Percentiles rank a stretch among this genome's conserved stretches.
These are phyloP conservation scores for Chydorus sphaericus DNA, from an alignment of 2,888 invertebrate genomes.

Conservation along the genomic window DNA sequence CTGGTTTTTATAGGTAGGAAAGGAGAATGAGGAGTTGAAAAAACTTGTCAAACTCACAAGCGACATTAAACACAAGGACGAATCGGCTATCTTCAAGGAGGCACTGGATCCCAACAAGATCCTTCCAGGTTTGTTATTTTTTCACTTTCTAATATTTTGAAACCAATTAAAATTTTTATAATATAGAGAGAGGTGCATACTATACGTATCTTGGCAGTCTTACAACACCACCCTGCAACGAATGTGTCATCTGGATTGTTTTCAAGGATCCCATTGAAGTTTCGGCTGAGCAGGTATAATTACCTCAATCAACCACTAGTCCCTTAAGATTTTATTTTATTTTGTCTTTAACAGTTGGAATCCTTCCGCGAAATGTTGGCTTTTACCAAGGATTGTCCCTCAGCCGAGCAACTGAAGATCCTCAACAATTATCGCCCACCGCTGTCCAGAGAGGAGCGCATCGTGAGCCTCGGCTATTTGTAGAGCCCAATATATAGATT, in stretches of 20 bases:
- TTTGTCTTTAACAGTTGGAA: no score
- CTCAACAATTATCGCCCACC: not conserved
- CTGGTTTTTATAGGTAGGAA: constrained; percentile 60
- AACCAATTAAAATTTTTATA: not conserved
- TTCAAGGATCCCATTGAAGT: constrained; percentile 77
- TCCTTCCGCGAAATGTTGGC: constrained; percentile 2
- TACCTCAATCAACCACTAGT: no score
- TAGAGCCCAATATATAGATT: no score
- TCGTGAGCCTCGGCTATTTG: not conserved
- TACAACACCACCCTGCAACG: constrained; percentile 82
- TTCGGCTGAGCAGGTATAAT: constrained; percentile 64
- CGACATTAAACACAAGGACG: constrained; percentile 61
- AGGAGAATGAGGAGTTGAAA: constrained; percentile 57
- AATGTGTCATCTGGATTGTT: constrained; percentile 87
- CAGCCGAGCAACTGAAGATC: not conserved
- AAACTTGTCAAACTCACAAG: constrained; percentile 61
- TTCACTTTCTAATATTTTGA: not conserved
- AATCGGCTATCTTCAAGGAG: constrained; percentile 43
- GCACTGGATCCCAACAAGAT: constrained; percentile 56
- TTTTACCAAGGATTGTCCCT: not conserved
- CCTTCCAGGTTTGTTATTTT: constrained; percentile 55
- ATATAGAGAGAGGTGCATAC: constrained; percentile 46
- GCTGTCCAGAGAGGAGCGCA: not conserved
- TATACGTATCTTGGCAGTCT: constrained; percentile 87
- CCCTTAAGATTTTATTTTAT: no score